Evolutionary conservation across 1,140 invertebrate genomes (phyloP), one percentile per base, ranked within the genome.

Genomic region (Micrasema longulum): DNA sequence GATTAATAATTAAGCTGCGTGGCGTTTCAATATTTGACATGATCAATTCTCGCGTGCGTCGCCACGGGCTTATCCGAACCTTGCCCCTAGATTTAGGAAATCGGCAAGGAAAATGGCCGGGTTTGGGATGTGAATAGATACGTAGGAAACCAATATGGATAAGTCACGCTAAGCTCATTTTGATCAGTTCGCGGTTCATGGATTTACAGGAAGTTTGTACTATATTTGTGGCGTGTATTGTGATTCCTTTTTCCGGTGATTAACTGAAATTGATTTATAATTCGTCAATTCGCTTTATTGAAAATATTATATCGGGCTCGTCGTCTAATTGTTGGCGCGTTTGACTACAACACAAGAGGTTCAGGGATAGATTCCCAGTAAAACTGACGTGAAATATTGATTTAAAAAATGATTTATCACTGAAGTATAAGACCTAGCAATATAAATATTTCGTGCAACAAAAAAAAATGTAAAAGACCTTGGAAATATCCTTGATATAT

Each of bases 1-100:
- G 72, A 74, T 74, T 74, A 74, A 74, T 74, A 74, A 74, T 55
- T 74, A 67, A 74, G 72, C 72, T 64, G 52, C 22, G 9, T 20
- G 16, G 57, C 38, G 53, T 69, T n/a, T 64, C 71, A 73, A 73
- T 74, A 69, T 74, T 74, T 74, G 63, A 43, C 52, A 65, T 74
- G 64, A 66, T 66, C 64, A 66, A 66, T 52, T 66, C 64, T 66
- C 60, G 67, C 72, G 72, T 70, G 72, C 43, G n/a, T n/a, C n/a
- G 31, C 45, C 48, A 65, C 35, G 45, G 60, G 62, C 62, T 48
- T 65, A 47, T 65, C 62, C 41, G 43, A 23, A 7, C 41, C 18
- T n/a, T 14, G 4, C 14, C 14, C 26, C 31, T n/a, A n/a, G n/a
- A n/a, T n/a, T n/a, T n/a, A 22, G 50, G 7, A n/a, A n/a, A 53